Evolutionary conservation across 2,797 vertebrate species (phyloP), one percentile per base, ranked within the genome.

Genomic region (Centroberyx gerrardi): DNA sequence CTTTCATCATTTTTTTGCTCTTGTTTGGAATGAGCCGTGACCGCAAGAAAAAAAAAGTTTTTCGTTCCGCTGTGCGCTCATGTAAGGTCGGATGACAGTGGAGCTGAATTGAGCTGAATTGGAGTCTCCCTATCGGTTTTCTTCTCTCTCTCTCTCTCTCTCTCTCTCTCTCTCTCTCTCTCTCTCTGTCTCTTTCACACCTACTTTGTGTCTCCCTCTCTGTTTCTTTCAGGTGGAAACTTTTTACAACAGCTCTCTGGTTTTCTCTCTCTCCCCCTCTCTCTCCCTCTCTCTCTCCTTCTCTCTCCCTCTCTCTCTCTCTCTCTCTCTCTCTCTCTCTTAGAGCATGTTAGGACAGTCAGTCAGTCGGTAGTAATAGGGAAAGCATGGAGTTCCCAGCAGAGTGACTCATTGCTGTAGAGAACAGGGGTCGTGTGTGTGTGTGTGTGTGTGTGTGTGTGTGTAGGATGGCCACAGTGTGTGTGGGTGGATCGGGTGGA

Each of bases 371-470:
- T 84, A 85, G 90, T 89, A 90, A 93, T 87, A 72, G 82, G 60
- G 83, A 90, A 90, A 84, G 89, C 80, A 84, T 89, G 88, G 88
- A 87, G 90, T 93, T 93, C 90, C 92, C 91, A 93, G 92, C 91
- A 92, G 81, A 78, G 78, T 93, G 92, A 92, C 74, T 92, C 91
- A 93, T 68, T 0, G 17, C 51, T 83, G 55, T 0, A 67, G 80
- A 12, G 17, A 91, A 85, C 74, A 56, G 79, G 83, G 88, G 85
- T 87, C 51, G 51, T 71, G 73, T 58, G 66, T 48, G 49, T 75
- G 66, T 49, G 74, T 64, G 72, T 76, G 3, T 2, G 33, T 44
- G 74, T 53, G 27, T 10, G 33, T 33, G 33, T 33, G 33, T 33
- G 4, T 33, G 33, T 33, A 18, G 17, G 49, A n/a, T 22, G 49